Evolutionary conservation across 2,888 invertebrate genomes (phyloP), one percentile per base, ranked within the genome.

Genomic region (Acrobasis suavella): DNA sequence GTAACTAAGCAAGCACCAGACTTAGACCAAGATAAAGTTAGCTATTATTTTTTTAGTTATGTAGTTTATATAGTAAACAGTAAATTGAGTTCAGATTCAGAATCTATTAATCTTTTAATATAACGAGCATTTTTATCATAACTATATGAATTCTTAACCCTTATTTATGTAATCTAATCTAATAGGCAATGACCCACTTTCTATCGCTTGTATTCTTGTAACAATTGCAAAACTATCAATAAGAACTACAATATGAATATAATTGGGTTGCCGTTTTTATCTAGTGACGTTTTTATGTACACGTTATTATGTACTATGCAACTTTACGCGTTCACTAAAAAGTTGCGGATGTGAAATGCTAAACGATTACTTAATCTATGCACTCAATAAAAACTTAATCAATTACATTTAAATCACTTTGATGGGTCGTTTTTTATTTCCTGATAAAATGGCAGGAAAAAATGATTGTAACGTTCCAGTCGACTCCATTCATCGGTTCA

Each of bases 181-280:
- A 60, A 65, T 62, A 76, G 81, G 79, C 86, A 83, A 71, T 87
- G 89, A 87, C 88, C 87, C 65, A 77, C 85, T 88, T 89, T 87
- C 82, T 78, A 83, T 68, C 62, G 65, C 62, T 72, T 17, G 78
- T 81, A 81, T 77, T 78, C 73, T 75, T 69, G 71, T 66, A 63
- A 62, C 65, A 67, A 64, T 71, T 75, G 72, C 77, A 76, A 76
- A 72, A 72, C 67, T 70, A 65, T 68, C 65, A 63, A 64, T 63
- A 69, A 72, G 71, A 56, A 56, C 17, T 46, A 42, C 14, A 16
- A 1, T 12, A 42, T 46, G 22, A 42, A 0, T 6, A 22, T 56
- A 42, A 56, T 42, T 46, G 56, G 15, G 9, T 12, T 56, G 9
- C 9, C 42, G 22, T 56, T 42, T 39, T 39, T 55, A 16, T 16